phyloP scores from a whole-genome alignment of 1,140 invertebrate species.

The Dermatophagoides farinae region DNA sequence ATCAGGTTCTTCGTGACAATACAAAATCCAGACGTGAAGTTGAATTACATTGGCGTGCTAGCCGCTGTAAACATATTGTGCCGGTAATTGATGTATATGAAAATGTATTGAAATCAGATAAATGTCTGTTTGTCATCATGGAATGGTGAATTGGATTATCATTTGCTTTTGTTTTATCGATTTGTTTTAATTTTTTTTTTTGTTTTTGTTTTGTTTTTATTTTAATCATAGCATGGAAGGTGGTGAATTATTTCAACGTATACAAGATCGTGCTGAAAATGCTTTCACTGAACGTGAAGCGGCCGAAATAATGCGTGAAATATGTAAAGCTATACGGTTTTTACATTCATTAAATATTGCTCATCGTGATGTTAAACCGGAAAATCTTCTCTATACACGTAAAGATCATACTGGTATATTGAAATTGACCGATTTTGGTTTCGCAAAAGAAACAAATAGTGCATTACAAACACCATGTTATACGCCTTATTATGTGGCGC shows the following conservation, averaged over 20 bases:
- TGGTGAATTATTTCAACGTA: constrained; percentile 41
- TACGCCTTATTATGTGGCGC: constrained; percentile 94
- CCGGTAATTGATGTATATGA: constrained; percentile 87
- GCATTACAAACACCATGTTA: constrained; percentile 90
- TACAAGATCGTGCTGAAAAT: constrained; percentile 75
- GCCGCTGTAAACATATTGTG: constrained; percentile 75
- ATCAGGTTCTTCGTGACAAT: constrained; percentile 68
- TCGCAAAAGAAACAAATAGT: constrained; percentile 81
- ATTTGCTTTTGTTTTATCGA: neutral
- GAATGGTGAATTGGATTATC: constrained; percentile 52
- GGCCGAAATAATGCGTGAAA: constrained; percentile 80
- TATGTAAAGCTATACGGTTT: constrained; percentile 83
- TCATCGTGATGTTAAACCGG: constrained; percentile 77
- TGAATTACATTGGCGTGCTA: constrained; percentile 80
- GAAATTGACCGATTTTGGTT: constrained; percentile 98
- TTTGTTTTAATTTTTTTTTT: constrained; percentile 39
- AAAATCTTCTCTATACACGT: constrained; percentile 35
- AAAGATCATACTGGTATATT: constrained; percentile 40
- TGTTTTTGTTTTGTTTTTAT: constrained; percentile 29
- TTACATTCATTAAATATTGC: constrained; percentile 89
- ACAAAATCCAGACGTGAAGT: constrained; percentile 80
- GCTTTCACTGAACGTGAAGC: constrained; percentile 88
- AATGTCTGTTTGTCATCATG: constrained; percentile 87
- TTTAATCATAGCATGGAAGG: constrained; percentile 49
- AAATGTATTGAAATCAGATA: constrained; percentile 68